phyloP scores from a whole-genome alignment of 2,888 invertebrate genomes.

The Amitus sp. region DNA sequence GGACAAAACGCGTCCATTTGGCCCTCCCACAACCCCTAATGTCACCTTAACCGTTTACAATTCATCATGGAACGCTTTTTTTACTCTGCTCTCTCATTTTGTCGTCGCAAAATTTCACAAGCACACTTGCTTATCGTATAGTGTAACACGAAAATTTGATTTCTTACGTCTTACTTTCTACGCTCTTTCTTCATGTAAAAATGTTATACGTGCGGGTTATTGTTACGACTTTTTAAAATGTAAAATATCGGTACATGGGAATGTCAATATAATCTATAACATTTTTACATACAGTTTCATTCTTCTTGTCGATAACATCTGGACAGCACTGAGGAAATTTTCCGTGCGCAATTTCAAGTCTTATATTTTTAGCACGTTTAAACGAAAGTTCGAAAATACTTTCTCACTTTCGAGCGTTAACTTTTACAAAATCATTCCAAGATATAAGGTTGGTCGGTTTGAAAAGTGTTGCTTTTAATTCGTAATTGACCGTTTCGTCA shows the following conservation, averaged over 20 bases:
- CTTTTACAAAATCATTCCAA: too few relatives aligned
- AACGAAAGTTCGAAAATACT: too few relatives aligned
- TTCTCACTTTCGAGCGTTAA: too few relatives aligned
- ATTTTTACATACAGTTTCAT: constrained; percentile 9
- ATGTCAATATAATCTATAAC: too few relatives aligned
- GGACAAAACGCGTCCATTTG: constrained; percentile 23
- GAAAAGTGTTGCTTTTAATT: not conserved
- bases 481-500: not conserved
- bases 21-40: constrained; percentile 46
- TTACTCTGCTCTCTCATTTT: constrained; percentile 23
- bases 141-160: constrained; percentile 58
- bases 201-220: constrained; percentile 1
- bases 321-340: constrained; percentile 35
- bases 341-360: constrained; percentile 21
- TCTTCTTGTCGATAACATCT: constrained; percentile 26
- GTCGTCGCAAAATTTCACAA: constrained; percentile 24
- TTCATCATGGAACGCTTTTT: constrained; percentile 23
- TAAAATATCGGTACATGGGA: not conserved
- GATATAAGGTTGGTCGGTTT: too few relatives aligned
- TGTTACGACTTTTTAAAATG: not conserved
- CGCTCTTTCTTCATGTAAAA: constrained; percentile 21
- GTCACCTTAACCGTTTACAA: constrained; percentile 52
- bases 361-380: constrained; percentile 30
- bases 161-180: constrained; percentile 47
- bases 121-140: constrained; percentile 35